Base-by-base conservation (phyloP, 2,797 vertebrate genomes). In the Sebastes glaucus region DNA sequence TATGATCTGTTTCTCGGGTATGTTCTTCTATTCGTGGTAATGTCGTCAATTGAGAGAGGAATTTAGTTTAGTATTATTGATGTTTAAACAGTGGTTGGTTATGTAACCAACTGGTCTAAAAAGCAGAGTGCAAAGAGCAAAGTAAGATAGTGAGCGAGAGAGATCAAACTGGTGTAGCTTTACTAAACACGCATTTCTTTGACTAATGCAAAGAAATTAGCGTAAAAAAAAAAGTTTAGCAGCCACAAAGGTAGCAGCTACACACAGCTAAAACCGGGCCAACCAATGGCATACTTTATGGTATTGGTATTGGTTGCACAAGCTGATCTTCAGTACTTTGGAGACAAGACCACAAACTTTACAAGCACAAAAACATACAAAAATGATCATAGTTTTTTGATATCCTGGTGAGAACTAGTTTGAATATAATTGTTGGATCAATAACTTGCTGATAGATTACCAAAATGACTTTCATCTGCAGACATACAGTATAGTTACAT, bases 51-150 rank as follows among this genome's bases (percentile, higher is more conserved):
- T 35, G 20, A 71, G 16, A 65, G 0, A 11, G 59, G 46, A 74
- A 30, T 64, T 60, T 81, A 75, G 71, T 52, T 67, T 76, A 33
- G 65, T 55, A 72, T 38, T 77, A 61, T 49, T 76, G 33, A 71
- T 61, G 69, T 67, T 82, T 57, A 63, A 61, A 69, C 14, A 71
- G 9, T 1, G 23, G 18, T 22, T 8, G 7, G 20, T 83, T 85
- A 79, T 8, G 16, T 79, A 86, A 81, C 49, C 16, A 33, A 72
- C 63, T 30, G n/a, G 13, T 61, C 35, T 38, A 18, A 69, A 83
- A 83, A 20, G 33, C 56, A 62, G 49, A 74, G 73, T 35, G 62
- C 77, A 88, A 83, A 81, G 72, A 79, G 65, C 62, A 70, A 66
- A 69, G 59, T 9, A 1, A 70, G 53, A 49, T 27, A 71, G 66